Conservation (phyloP, 2,888 invertebrate genomes). For the Metalampra italica region DNA sequence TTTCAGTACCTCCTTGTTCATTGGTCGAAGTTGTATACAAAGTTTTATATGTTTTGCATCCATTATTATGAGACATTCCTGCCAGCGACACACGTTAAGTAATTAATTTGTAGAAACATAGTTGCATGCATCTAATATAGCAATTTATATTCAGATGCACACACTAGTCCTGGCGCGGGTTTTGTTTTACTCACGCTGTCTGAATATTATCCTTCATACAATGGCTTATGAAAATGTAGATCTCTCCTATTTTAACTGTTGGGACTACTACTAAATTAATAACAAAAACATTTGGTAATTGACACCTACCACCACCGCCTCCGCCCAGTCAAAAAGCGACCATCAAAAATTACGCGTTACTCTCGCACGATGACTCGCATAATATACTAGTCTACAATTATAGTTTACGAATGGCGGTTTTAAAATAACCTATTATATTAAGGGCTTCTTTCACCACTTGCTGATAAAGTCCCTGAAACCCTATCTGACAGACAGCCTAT, state of each 20-base stretch:
- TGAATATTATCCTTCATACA: slow-evolving; percentile 24
- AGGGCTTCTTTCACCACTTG: no score
- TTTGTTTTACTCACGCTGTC: slow-evolving; percentile 32
- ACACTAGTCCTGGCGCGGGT: slow-evolving; percentile 25
- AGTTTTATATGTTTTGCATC: not conserved
- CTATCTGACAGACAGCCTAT: no score
- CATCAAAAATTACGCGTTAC: no score
- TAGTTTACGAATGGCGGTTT: no score
- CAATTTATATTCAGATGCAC: slow-evolving; percentile 49
- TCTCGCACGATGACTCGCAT: not conserved
- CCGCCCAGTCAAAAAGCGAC: no score
- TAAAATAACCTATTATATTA: no score
- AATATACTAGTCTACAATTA: no score
- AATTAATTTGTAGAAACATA: slow-evolving; percentile 44
- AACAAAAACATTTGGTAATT: slow-evolving; percentile 4
- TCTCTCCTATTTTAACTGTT: slow-evolving; percentile 14
- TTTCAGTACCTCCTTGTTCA: no score
- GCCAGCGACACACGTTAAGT: slow-evolving; percentile 28
- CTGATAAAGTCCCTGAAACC: no score
- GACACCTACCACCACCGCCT: not conserved
- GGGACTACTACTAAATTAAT: not conserved
- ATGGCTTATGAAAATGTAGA: slow-evolving; percentile 34
- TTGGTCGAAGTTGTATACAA: no score
- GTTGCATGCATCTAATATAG: slow-evolving; percentile 46
- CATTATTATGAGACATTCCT: slow-evolving; percentile 1